Percentiles rank a stretch among this genome's conserved stretches.
These are phyloP conservation scores for Tokudaia tokunoshimensis DNA, from an alignment of 2,797 vertebrate genomes.

Conservation along the genomic window DNA sequence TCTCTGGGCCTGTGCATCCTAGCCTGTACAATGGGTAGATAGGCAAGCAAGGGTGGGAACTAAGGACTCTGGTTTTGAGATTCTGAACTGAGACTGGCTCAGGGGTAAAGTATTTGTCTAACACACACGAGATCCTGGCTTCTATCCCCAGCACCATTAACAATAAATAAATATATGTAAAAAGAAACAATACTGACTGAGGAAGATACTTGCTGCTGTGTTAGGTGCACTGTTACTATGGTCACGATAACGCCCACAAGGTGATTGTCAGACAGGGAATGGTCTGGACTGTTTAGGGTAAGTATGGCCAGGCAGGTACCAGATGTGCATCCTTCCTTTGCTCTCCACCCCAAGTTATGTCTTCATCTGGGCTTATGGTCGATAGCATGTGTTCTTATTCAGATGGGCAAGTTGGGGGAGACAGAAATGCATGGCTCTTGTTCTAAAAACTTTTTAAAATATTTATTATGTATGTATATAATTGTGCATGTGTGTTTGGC, in stretches of 20 bases:
- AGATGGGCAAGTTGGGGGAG: too few relatives aligned
- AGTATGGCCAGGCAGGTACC: too few relatives aligned
- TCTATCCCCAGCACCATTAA: not conserved
- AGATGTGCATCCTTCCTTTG: not conserved
- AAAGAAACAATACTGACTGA: not conserved
- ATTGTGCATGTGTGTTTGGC: not conserved
- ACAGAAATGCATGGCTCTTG: not conserved
- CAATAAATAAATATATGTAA: not conserved
- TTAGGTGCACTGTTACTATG: not conserved
- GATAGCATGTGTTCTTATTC: not conserved
- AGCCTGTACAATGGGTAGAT: not conserved
- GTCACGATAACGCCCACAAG: not conserved
- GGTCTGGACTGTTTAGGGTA: not conserved
- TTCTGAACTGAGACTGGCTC: not conserved
- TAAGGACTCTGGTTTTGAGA: not conserved
- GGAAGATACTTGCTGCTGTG: not conserved
- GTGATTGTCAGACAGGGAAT: not conserved
- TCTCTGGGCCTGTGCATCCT: not conserved
- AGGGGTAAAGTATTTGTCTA: not conserved
- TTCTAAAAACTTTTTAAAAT: not conserved
- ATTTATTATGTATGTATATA: not conserved
- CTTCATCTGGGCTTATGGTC: not conserved
- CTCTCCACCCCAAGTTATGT: not conserved
- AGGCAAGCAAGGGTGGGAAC: accelerated
- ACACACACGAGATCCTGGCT: too few relatives aligned